Conservation (phyloP, 2,113 vertebrate genomes). For the Chunga burmeisteri region DNA sequence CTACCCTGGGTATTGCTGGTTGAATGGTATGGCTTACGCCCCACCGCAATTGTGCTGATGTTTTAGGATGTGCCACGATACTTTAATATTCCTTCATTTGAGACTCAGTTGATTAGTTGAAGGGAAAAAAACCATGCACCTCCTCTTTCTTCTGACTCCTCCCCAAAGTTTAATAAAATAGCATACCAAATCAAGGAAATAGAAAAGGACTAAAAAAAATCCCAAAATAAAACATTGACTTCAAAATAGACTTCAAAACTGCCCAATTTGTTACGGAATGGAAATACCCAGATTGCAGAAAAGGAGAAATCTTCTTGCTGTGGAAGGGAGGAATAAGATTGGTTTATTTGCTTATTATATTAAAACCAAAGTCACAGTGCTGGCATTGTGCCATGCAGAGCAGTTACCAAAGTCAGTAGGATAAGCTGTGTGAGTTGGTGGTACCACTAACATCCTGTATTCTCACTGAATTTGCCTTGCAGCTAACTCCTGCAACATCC, state of each 20-base stretch:
- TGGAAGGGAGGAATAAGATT: neutral
- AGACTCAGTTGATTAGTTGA: neutral
- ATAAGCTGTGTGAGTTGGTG: neutral
- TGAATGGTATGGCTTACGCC: neutral
- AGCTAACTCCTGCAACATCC: neutral
- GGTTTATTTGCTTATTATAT: neutral
- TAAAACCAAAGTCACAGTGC: neutral
- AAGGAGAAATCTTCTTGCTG: neutral
- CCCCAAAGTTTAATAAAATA: neutral
- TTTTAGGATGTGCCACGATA: neutral
- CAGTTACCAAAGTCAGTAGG: neutral
- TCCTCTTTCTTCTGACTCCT: neutral
- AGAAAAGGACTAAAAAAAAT: neutral
- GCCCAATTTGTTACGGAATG: neutral
- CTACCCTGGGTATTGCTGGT: accelerated
- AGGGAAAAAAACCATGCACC: accelerated
- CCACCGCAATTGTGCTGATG: neutral
- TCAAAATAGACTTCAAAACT: neutral
- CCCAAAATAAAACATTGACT: neutral
- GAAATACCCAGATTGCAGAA: neutral
- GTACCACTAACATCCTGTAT: neutral
- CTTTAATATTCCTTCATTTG: neutral
- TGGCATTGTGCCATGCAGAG: neutral
- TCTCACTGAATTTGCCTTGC: neutral
- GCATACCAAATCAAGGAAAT: neutral